phyloP scores from a whole-genome alignment of 1,140 invertebrate species.

The Drosophila sproati region DNA sequence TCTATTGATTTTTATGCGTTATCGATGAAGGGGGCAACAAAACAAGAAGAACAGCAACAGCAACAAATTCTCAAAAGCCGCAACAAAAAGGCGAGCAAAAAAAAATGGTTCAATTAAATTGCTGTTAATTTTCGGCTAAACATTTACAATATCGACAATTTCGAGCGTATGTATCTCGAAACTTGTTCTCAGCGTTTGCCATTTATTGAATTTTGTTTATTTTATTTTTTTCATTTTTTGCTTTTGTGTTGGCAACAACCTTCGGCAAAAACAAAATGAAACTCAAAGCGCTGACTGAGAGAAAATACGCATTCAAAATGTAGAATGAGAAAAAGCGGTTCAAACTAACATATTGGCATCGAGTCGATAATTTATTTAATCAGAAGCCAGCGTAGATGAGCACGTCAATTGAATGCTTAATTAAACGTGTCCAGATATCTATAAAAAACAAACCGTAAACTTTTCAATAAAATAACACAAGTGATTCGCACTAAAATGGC shows the following conservation, averaged over 20 bases:
- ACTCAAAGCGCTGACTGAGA: slow-evolving; percentile 25
- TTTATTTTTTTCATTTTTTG: slow-evolving; percentile 22
- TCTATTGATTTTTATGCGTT: slow-evolving; percentile 71
- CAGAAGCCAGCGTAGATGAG: slow-evolving; percentile 15
- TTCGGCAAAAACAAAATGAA: slow-evolving; percentile 29
- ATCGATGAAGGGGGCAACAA: slow-evolving; percentile 21
- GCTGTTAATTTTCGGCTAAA: slow-evolving; percentile 78
- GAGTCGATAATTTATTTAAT: slow-evolving; percentile 55
- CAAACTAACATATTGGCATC: slow-evolving; percentile 40
- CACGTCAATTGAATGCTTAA: slow-evolving; percentile 29
- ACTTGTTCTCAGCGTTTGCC: slow-evolving; percentile 62
- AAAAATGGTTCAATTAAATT: slow-evolving; percentile 69
- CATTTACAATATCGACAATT: slow-evolving; percentile 69
- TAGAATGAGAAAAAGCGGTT: slow-evolving; percentile 10
- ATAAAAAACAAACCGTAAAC: background rate
- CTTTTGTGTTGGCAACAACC: slow-evolving; percentile 50
- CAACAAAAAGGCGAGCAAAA: slow-evolving; percentile 23
- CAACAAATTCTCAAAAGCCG: slow-evolving; percentile 24
- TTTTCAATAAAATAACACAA: slow-evolving; percentile 3
- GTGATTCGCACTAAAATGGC: slow-evolving; percentile 9
- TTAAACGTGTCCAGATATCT: slow-evolving; percentile 27
- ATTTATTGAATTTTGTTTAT: slow-evolving; percentile 55
- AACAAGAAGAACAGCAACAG: too few species aligned
- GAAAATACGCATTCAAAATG: slow-evolving; percentile 24
- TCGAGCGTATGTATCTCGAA: slow-evolving; percentile 42